Evolutionary conservation across 2,888 invertebrate genomes (phyloP).

Genomic region (Cosmopolites sordidus): DNA sequence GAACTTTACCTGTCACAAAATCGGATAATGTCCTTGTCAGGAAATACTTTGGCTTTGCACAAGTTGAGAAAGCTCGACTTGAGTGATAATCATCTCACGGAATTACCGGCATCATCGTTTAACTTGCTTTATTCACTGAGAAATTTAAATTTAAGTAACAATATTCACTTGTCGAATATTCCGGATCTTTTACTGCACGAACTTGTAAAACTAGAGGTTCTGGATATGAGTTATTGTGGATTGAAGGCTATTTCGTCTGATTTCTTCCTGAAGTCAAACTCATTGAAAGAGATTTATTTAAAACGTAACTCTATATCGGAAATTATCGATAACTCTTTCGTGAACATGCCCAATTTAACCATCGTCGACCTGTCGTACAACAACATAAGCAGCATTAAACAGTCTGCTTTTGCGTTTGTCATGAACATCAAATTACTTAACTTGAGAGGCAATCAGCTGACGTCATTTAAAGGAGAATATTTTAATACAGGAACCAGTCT

Average conservation of each 20-base stretch:
- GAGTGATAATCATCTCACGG: slow-evolving; percentile 73
- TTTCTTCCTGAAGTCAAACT: slow-evolving; percentile 62
- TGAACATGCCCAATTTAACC: slow-evolving; percentile 70
- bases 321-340: slow-evolving; percentile 72
- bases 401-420: slow-evolving; percentile 72
- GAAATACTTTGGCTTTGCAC: slow-evolving; percentile 59
- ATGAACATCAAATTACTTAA: slow-evolving; percentile 69
- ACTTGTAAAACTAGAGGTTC: slow-evolving; percentile 60
- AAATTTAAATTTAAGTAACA: slow-evolving; percentile 72
- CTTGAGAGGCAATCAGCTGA: slow-evolving; percentile 72
- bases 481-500: slow-evolving; percentile 80
- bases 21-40: slow-evolving; percentile 63
- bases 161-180: slow-evolving; percentile 62
- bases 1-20: slow-evolving; percentile 72
- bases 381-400: slow-evolving; percentile 69
- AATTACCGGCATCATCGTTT: slow-evolving; percentile 65
- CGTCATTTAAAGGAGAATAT: slow-evolving; percentile 77
- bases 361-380: slow-evolving; percentile 75
- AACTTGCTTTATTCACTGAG: slow-evolving; percentile 62
- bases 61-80: slow-evolving; percentile 69
- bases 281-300: slow-evolving; percentile 64
- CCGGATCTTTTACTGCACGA: slow-evolving; percentile 67
- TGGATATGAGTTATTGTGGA: slow-evolving; percentile 73
- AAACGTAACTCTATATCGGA: slow-evolving; percentile 72
- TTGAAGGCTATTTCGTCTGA: slow-evolving; percentile 70